Evolutionary conservation across 2,888 invertebrate species (phyloP), one percentile per base, ranked within the genome.

Genomic region (Ophonus ardosiacus): DNA sequence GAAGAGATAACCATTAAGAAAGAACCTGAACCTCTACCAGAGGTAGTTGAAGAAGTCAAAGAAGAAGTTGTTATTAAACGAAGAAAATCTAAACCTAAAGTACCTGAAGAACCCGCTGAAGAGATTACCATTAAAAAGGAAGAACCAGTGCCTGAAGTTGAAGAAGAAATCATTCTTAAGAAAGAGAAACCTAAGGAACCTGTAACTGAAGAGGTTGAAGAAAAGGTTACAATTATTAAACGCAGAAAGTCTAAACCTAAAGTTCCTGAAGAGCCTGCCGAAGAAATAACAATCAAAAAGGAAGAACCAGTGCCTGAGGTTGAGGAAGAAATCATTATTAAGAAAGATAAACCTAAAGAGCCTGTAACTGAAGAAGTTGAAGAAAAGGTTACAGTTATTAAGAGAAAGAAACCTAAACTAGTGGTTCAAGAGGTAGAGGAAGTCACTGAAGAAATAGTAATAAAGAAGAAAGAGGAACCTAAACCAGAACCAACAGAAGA

Each of bases 1-100:
- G 94, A 93, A 90, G 96, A 95, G 90, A 95, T 84, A 18, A 95
- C 94, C 85, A 91, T 97, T 80, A 95, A 94, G 89, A 92, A 96
- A 88, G 95, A 95, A 87, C 92, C 93, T 87, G 96, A 95, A 91
- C 93, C 94, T 87, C 93, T 95, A 85, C 93, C 94, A 87, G 93
- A 93, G 79, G 92, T 95, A 61, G 94, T 94, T 89, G 93, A 94
- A 86, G 94, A 95, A 93, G 95, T 90, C 63, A 89, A 88, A 0
- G 92, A 92, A 80, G 92, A 92, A 85, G 87, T 92, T 15, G 3
- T 88, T 57, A 88, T 90, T 59, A 88, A 88, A 86, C 89, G 88
- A 68, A 88, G 88, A 21, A 88, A 88, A 90, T 83, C 85, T 88
- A 87, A 87, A 91, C 89, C 90, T 89, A 90, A 86, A 88, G 15